A percentile compares a stretch with the other conserved stretches of the same genome.
phyloP scores from a whole-genome alignment of 2,888 invertebrate genomes.

The Caenorhabditis angaria region DNA sequence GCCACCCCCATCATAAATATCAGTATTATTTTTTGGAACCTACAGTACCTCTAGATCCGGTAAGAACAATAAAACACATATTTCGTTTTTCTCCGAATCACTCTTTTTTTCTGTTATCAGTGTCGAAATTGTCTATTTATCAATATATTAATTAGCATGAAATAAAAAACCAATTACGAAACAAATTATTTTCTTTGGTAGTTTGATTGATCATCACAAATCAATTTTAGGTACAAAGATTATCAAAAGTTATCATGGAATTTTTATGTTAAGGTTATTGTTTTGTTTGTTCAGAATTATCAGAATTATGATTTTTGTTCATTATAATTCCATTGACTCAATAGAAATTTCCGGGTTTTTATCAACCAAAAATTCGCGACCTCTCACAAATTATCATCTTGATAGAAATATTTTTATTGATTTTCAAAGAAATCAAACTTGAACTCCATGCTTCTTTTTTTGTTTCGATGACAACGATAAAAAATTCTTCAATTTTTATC shows the following conservation, averaged over 20 bases:
- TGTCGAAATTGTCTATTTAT: not conserved
- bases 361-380: too few relatives aligned
- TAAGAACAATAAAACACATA: not conserved
- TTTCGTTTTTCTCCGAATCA: not conserved
- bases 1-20: too few relatives aligned
- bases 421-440: not conserved
- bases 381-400: too few relatives aligned
- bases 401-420: too few relatives aligned
- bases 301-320: not conserved
- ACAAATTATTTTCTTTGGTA: not conserved
- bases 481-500: not conserved
- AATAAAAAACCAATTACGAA: constrained; percentile 1
- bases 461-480: constrained; percentile 1
- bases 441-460: not conserved
- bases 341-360: too few relatives aligned
- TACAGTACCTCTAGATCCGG: not conserved
- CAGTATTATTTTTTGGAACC: too few relatives aligned
- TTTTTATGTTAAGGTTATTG: not conserved
- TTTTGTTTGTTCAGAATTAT: not conserved
- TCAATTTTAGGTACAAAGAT: not conserved
- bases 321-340: too few relatives aligned
- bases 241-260: not conserved
- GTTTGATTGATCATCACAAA: constrained; percentile 1
- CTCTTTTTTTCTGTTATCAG: not conserved
- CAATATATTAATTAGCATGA: not conserved